A percentile compares a stretch with the other conserved stretches of the same genome.
These are phyloP conservation scores for Neostethus bicornis DNA, from an alignment of 2,797 vertebrate genomes.

Conservation along the genomic window DNA sequence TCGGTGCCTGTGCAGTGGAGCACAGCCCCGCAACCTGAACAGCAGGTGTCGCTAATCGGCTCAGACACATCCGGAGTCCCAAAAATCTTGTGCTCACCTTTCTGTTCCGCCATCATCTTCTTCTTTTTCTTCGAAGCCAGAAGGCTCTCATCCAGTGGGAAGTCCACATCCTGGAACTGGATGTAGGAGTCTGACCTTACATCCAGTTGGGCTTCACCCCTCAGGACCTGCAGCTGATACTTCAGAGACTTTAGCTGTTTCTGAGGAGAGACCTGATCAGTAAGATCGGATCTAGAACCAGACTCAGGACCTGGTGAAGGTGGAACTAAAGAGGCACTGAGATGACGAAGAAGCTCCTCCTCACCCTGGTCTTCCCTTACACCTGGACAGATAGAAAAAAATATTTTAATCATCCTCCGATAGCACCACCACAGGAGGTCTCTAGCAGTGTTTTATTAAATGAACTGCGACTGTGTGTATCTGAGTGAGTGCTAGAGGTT, in stretches of 20 bases:
- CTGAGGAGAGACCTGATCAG: not conserved
- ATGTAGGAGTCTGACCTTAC: conserved; percentile 37
- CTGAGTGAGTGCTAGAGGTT: no score
- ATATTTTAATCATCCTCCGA: not conserved
- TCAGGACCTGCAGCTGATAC: conserved; percentile 46
- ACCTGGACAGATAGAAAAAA: conserved; percentile 26
- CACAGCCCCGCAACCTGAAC: conserved; percentile 87
- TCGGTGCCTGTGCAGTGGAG: conserved; percentile 81
- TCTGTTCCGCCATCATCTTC: not conserved
- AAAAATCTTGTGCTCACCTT: conserved; percentile 56
- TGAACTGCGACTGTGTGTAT: no score
- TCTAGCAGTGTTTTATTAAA: no score
- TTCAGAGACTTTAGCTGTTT: conserved; percentile 47
- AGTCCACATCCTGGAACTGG: conserved; percentile 72
- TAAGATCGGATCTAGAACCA: not conserved
- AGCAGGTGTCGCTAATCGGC: conserved; percentile 74
- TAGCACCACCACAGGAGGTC: not conserved
- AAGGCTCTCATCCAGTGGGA: conserved; percentile 37
- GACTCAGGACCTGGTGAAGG: no score
- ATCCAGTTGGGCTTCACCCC: conserved; percentile 10
- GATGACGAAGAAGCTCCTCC: conserved; percentile 12
- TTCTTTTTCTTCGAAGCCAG: conserved; percentile 26
- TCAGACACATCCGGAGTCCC: conserved; percentile 72
- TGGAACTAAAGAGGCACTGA: not conserved
- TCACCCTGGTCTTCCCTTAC: conserved; percentile 26